These are phyloP conservation scores for Hypsopygia costalis DNA, from an alignment of 2,888 invertebrate species.

Conservation along the genomic window DNA sequence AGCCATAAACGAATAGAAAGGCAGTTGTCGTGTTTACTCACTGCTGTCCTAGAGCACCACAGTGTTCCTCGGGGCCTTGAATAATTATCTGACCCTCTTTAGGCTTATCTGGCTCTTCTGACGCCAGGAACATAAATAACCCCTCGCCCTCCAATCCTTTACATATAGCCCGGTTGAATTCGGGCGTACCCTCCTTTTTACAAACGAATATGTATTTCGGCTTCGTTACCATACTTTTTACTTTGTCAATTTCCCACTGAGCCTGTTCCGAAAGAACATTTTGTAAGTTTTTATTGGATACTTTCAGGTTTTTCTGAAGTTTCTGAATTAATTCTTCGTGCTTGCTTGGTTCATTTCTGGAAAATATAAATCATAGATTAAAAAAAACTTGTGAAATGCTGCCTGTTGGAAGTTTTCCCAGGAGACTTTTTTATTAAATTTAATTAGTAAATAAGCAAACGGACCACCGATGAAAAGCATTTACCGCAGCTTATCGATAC, in stretches of 20 bases:
- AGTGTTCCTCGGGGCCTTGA: constrained; percentile 75
- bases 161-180: constrained; percentile 86
- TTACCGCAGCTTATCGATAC: too few relatives aligned
- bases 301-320: constrained; percentile 84
- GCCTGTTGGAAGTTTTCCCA: too few relatives aligned
- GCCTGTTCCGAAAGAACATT: constrained; percentile 85
- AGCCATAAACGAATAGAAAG: too few relatives aligned
- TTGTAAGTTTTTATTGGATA: constrained; percentile 82
- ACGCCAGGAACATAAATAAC: constrained; percentile 84
- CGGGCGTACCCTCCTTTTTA: constrained; percentile 88
- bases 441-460: too few relatives aligned
- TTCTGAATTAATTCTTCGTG: constrained; percentile 88
- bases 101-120: constrained; percentile 84
- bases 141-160: constrained; percentile 81
- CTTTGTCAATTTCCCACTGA: constrained; percentile 82
- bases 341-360: constrained; percentile 84
- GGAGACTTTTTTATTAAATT: too few relatives aligned
- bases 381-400: too few relatives aligned
- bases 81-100: constrained; percentile 79
- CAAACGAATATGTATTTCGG: constrained; percentile 81
- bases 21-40: constrained; percentile 51
- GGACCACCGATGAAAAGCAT: too few relatives aligned
- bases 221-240: constrained; percentile 64
- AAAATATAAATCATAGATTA: too few relatives aligned
- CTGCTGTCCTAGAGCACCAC: constrained; percentile 80